Evolutionary conservation across 2,888 invertebrate species (phyloP).

Genomic region (Epirrita christyi): DNA sequence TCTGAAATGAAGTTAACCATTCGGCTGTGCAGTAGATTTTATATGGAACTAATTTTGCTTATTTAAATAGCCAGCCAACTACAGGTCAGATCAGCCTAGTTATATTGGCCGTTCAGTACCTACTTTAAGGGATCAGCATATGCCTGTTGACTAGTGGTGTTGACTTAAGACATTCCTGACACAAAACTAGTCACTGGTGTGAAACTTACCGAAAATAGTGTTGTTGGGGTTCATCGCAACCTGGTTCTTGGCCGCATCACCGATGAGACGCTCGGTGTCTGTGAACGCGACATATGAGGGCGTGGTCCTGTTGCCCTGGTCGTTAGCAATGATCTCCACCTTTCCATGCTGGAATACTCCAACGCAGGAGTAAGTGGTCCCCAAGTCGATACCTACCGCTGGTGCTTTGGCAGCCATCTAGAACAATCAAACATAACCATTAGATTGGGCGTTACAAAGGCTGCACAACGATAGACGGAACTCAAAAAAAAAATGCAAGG

Average conservation of each 20-base stretch:
- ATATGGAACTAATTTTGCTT: too few relatives aligned
- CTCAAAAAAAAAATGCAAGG: conserved; percentile 6
- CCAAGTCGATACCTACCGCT: conserved; percentile 97
- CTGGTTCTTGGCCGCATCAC: conserved; percentile 93
- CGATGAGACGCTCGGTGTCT: conserved; percentile 92
- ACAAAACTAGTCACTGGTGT: not conserved
- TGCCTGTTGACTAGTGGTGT: not conserved
- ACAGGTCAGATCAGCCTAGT: too few relatives aligned
- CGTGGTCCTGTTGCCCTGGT: conserved; percentile 95
- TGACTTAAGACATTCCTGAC: not conserved
- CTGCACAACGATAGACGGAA: not conserved
- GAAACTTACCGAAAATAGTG: conserved; percentile 90
- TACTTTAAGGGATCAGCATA: too few relatives aligned
- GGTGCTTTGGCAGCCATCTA: conserved; percentile 90
- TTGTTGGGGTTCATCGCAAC: conserved; percentile 95
- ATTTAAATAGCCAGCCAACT: too few relatives aligned
- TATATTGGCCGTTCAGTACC: too few relatives aligned
- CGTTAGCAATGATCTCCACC: conserved; percentile 95
- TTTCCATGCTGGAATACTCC: conserved; percentile 97
- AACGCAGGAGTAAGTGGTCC: conserved; percentile 97
- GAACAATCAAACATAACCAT: conserved; percentile 44
- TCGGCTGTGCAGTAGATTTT: too few relatives aligned
- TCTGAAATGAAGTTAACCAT: too few relatives aligned
- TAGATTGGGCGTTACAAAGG: conserved; percentile 21
- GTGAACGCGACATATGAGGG: conserved; percentile 94